Evolutionary conservation across 2,797 vertebrate genomes (phyloP), one percentile per base, ranked within the genome.

Genomic region (Oreonectes daqikongensis): DNA sequence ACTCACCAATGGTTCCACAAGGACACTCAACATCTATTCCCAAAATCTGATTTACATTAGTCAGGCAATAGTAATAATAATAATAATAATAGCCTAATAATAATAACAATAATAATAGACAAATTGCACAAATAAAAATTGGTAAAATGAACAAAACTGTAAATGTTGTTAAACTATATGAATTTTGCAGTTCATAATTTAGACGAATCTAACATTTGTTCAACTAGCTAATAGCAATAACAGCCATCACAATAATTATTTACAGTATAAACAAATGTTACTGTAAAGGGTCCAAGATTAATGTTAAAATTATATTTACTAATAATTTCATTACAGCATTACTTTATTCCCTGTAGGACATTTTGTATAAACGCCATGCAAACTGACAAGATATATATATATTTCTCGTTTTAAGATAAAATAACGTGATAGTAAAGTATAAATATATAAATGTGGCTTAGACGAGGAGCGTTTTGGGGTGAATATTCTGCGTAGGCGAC

Each of bases 1-100:
- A 83, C 63, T 72, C 30, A 28, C 35, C 30, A 77, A 80, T 84
- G 74, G 70, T 72, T 70, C 44, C 68, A 65, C 68, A 35, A 26
- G 65, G 53, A 77, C 53, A 35, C 28, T 46, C 57, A 66, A 67
- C 22, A n/a, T n/a, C n/a, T n/a, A n/a, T n/a, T n/a, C n/a, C n/a
- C n/a, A n/a, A n/a, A n/a, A n/a, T n/a, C n/a, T n/a, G n/a, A n/a
- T n/a, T n/a, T n/a, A n/a, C n/a, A n/a, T n/a, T n/a, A n/a, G n/a
- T n/a, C n/a, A n/a, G n/a, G n/a, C n/a, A n/a, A n/a, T n/a, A n/a
- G n/a, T n/a, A n/a, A 35, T 32, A 24, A 8, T 15, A 17, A 69
- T 1, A 35, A 69, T 20, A 11, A 12, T 5, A 14, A 40, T 12
- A n/a, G n/a, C n/a, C n/a, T n/a, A 20, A 46, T 6, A 28, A 50